A percentile compares a stretch with the other conserved stretches of the same genome.
These are phyloP conservation scores for Pseudochirops corinnae DNA, from an alignment of 2,797 vertebrate genomes.

Conservation along the genomic window DNA sequence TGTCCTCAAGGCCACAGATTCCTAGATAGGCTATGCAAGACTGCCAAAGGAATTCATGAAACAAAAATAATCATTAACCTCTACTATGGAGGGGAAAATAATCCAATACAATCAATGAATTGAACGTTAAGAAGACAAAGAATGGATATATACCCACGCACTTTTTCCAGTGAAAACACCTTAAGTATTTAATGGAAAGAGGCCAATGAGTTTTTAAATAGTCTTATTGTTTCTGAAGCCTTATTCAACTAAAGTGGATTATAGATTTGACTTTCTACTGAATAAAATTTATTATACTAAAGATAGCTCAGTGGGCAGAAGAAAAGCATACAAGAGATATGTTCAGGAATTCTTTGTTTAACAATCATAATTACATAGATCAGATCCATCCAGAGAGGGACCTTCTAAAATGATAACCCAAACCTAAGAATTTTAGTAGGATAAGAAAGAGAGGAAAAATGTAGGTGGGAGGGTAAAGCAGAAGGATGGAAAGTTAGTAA, in stretches of 20 bases:
- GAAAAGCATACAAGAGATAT: neutral
- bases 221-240: constrained; percentile 67
- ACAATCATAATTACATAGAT: neutral
- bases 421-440: neutral
- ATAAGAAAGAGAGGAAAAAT: neutral
- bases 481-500: too few relatives aligned
- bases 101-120: neutral
- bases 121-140: constrained; percentile 34
- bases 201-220: constrained; percentile 52
- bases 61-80: neutral
- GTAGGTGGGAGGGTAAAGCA: neutral
- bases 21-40: neutral
- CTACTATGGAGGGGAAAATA: neutral
- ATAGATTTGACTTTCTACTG: neutral
- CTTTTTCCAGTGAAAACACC: constrained; percentile 58
- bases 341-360: neutral
- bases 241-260: constrained; percentile 56
- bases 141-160: neutral
- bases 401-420: constrained; percentile 3
- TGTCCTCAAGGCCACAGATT: too few relatives aligned
- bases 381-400: neutral
- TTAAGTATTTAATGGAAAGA: constrained; percentile 37
- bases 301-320: neutral
- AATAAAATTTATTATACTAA: constrained; percentile 5
- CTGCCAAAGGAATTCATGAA: neutral